Base-by-base conservation (phyloP, 2,797 vertebrate species). In the Melanotaenia maccullochi region DNA sequence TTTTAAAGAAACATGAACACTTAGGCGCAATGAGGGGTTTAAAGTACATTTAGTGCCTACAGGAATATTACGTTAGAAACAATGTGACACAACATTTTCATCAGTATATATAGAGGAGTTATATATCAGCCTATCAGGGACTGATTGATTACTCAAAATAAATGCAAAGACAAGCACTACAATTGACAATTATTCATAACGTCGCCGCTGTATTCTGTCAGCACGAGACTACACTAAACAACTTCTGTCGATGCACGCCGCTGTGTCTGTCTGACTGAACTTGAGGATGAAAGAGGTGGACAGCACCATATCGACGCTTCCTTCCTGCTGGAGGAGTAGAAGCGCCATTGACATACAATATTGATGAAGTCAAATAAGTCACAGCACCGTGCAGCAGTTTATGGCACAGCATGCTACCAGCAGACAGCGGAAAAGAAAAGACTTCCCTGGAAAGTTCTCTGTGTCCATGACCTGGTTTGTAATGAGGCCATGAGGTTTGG, bases 331-430 rank as follows among this genome's bases (percentile, higher is more conserved):
- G 52, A 74, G 62, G 62, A 79, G 58, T 11, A 49, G 61, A 60
- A 60, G 65, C 36, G 24, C 66, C 67, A 84, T 82, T 1, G 71
- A 85, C 38, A 14, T 14, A 16, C 65, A 56, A 69, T 76, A 79
- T 79, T 9, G 38, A 89, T 65, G 49, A 47, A 85, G 69, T 81
- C 61, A 33, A 57, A 79, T 55, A 70, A 79, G 68, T 72, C 69
- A 1, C 68, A 59, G 68, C 71, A 7, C 47, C 47, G 52, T 25
- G 25, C 0, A 3, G 70, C 49, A 42, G 57, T 73, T 80, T 55
- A 78, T 47, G 33, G 63, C 67, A 33, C 51, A 56, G 66, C 68
- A 24, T 40, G 62, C 60, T 57, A 49, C 60, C 65, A 3, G 69
- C 51, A 65, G 4, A 69, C 59, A 42, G 14, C 73, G 8, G 38